These are phyloP conservation scores for Parascotia fuliginaria DNA, from an alignment of 2,888 invertebrate species.

Conservation along the genomic window DNA sequence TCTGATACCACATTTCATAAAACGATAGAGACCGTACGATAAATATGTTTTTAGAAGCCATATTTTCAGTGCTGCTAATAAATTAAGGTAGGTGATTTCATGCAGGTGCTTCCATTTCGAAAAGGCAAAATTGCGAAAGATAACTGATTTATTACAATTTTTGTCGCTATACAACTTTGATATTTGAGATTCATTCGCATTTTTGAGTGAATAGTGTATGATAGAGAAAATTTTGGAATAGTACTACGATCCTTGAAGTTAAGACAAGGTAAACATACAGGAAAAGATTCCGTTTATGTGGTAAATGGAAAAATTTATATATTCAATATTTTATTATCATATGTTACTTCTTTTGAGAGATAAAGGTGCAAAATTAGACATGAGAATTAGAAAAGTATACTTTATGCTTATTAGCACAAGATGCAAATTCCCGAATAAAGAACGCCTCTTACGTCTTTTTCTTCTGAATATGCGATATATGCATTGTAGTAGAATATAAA, in stretches of 20 bases:
- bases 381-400: too few species aligned
- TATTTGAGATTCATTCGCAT: neutral
- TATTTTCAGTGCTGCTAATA: neutral
- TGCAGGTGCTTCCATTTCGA: conserved; percentile 32
- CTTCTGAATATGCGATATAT: too few species aligned
- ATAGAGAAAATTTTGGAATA: neutral
- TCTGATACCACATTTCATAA: too few species aligned
- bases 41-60: neutral
- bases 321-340: too few species aligned
- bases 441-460: too few species aligned
- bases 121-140: conserved; percentile 10
- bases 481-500: neutral
- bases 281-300: too few species aligned
- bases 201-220: neutral
- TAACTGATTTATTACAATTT: neutral
- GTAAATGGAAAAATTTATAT: too few species aligned
- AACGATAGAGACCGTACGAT: neutral
- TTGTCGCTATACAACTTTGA: neutral
- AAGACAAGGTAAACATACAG: neutral
- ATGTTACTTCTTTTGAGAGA: neutral
- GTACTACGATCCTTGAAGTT: neutral
- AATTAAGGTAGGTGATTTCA: conserved; percentile 4
- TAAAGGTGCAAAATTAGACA: too few species aligned
- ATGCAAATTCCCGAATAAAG: too few species aligned
- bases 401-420: too few species aligned